A percentile compares a stretch with the other conserved stretches of the same genome.
Evolutionary conservation across 2,888 invertebrate genomes (phyloP).

Genomic region (Lasioglossum lativentre): DNA sequence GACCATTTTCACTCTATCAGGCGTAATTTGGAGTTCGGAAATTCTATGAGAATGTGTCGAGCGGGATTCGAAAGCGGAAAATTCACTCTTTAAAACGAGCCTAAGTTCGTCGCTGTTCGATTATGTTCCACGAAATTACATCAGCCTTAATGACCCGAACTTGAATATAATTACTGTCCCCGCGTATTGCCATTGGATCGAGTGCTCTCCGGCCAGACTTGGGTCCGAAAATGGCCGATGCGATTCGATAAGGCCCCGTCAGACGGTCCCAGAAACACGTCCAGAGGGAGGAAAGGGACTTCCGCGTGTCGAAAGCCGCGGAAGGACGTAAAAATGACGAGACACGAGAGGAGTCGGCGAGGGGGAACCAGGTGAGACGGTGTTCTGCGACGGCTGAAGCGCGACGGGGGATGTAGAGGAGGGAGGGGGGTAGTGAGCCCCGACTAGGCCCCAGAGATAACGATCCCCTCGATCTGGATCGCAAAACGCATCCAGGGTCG

Average conservation of each 20-base stretch:
- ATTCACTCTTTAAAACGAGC: background rate
- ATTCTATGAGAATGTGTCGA: background rate
- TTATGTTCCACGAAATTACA: background rate
- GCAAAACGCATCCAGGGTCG: conserved; percentile 76
- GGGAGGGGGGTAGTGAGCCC: conserved; percentile 23
- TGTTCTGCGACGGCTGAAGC: conserved; percentile 81
- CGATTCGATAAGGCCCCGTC: background rate
- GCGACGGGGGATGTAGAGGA: conserved; percentile 72
- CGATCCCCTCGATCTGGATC: conserved; percentile 83
- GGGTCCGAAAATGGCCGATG: background rate
- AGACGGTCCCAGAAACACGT: background rate
- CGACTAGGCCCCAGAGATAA: conserved; percentile 77
- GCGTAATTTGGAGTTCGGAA: background rate
- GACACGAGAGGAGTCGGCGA: conserved; percentile 42
- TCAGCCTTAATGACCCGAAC: background rate
- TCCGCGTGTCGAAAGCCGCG: conserved; percentile 57
- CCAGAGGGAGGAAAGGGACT: conserved; percentile 25
- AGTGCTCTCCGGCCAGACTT: background rate
- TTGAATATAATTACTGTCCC: background rate
- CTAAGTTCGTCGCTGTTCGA: background rate
- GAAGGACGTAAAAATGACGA: conserved; percentile 51
- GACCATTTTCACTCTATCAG: background rate
- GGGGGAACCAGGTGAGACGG: conserved; percentile 82
- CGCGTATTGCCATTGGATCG: background rate
- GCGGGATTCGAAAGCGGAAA: background rate